phyloP scores from a whole-genome alignment of 2,113 vertebrate genomes.

The Diadophis punctatus region DNA sequence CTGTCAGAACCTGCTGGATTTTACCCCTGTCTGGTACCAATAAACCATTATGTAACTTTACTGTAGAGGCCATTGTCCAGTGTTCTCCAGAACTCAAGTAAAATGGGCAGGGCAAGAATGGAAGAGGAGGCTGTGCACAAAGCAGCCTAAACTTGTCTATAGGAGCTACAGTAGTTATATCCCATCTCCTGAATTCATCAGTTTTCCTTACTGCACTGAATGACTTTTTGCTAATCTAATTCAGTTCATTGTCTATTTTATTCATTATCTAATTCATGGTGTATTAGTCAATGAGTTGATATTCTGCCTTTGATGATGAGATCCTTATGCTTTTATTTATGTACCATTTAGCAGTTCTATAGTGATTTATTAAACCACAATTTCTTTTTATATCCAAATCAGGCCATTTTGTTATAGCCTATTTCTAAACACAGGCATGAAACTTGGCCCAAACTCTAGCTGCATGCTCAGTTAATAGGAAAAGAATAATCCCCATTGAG shows the following conservation, averaged over 20 bases:
- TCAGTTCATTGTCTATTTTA: not conserved
- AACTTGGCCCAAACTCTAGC: not conserved
- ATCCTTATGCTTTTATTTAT: not conserved
- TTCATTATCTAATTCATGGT: not conserved
- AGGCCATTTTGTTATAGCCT: not conserved
- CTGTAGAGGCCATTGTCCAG: no score
- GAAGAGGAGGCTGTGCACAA: no score
- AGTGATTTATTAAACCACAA: not conserved
- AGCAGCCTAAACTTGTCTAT: no score
- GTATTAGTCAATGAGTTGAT: not conserved
- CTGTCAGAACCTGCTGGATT: no score
- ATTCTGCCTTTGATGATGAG: not conserved
- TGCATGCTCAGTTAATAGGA: not conserved
- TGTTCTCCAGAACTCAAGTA: no score
- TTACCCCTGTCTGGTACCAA: no score
- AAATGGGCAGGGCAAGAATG: no score
- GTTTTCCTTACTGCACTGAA: not conserved
- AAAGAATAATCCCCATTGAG: not conserved
- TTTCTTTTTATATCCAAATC: not conserved
- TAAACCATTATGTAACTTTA: no score
- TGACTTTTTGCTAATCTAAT: not conserved
- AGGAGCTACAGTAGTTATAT: no score
- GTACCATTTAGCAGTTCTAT: not conserved
- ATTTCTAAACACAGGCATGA: not conserved
- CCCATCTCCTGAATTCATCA: not conserved